A percentile compares a stretch with the other conserved stretches of the same genome.
These are phyloP conservation scores for Hylaea fasciaria DNA, from an alignment of 2,888 invertebrate genomes.

Conservation along the genomic window DNA sequence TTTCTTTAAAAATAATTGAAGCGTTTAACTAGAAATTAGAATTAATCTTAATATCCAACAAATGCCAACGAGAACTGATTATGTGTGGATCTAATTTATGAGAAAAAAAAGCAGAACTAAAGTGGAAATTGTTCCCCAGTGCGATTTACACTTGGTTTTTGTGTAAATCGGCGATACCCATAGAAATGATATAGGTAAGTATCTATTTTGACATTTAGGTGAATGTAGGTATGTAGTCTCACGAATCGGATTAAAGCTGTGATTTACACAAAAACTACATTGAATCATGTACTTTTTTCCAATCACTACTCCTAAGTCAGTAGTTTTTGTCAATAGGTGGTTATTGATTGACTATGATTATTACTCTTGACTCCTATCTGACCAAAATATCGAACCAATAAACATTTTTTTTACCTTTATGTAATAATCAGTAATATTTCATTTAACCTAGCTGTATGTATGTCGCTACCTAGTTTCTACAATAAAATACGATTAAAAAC, in stretches of 20 bases:
- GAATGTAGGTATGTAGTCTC: too few species aligned
- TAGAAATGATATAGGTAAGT: too few species aligned
- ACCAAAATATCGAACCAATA: conserved; percentile 26
- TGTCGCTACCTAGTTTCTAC: conserved; percentile 19
- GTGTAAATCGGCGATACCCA: too few species aligned
- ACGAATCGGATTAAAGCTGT: too few species aligned
- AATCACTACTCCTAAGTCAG: neutral
- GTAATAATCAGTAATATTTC: conserved; percentile 10
- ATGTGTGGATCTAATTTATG: conserved; percentile 14
- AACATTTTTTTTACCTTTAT: conserved; percentile 10
- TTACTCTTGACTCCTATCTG: neutral
- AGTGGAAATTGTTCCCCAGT: neutral
- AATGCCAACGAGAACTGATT: conserved; percentile 22
- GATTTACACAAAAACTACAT: neutral
- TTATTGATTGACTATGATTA: too few species aligned
- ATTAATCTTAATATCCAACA: conserved; percentile 16
- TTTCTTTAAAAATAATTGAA: neutral
- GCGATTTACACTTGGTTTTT: conserved; percentile 2
- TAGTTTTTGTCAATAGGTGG: neutral
- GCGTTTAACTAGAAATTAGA: conserved; percentile 15
- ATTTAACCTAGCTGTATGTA: conserved; percentile 18
- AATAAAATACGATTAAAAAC: conserved; percentile 15
- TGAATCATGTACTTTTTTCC: too few species aligned
- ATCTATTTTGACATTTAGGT: too few species aligned
- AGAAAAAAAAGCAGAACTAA: neutral